Percentiles rank a stretch among this genome's conserved stretches.
phyloP scores from a whole-genome alignment of 2,113 vertebrate species.

The Periophthalmodon schlosseri region DNA sequence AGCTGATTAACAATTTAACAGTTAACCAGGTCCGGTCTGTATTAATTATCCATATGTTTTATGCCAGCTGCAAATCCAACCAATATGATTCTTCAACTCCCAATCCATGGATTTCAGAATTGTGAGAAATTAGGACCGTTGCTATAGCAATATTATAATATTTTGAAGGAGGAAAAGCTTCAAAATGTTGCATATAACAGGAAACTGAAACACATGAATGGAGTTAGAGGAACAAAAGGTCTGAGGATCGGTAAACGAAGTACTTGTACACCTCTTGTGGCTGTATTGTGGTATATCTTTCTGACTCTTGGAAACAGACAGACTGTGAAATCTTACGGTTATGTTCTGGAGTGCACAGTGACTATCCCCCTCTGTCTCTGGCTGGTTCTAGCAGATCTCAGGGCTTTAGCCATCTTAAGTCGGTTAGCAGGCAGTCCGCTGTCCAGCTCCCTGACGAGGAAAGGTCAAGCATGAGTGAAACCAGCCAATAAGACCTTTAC shows the following conservation, averaged over 20 bases:
- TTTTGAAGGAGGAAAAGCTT: no score
- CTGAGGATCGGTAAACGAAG: not conserved
- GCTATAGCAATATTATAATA: no score
- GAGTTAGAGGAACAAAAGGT: not conserved
- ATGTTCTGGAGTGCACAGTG: conserved; percentile 1
- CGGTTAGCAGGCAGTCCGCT: conserved; percentile 15
- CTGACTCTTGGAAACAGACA: not conserved
- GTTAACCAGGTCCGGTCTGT: no score
- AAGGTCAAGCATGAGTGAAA: conserved; percentile 62
- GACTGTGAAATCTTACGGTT: conserved; percentile 5
- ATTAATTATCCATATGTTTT: no score
- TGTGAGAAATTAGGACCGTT: no score
- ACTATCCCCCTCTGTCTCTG: conserved; percentile 14
- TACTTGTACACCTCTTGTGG: not conserved
- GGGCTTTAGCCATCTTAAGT: conserved; percentile 36
- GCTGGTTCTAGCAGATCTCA: conserved; percentile 26
- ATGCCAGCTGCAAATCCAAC: not conserved
- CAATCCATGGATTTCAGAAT: no score
- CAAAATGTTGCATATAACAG: not conserved
- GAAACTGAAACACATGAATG: not conserved
- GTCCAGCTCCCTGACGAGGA: conserved; percentile 36
- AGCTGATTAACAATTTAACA: no score
- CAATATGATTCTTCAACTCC: not conserved
- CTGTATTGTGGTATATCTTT: not conserved
- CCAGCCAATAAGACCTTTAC: conserved; percentile 51